phyloP scores from a whole-genome alignment of 2,888 invertebrate genomes.

The Monochamus alternatus region DNA sequence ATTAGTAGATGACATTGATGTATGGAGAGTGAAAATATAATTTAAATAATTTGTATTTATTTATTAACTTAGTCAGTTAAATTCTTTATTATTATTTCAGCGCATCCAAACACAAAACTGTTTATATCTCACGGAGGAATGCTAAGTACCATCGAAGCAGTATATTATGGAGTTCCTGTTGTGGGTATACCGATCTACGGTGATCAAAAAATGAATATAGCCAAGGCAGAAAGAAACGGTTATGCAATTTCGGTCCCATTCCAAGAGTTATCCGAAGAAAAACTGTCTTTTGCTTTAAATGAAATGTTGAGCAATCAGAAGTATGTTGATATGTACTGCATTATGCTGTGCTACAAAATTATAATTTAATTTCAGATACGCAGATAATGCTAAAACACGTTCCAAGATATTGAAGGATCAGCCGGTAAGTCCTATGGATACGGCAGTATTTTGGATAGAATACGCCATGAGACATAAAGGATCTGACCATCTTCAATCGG shows the following conservation, averaged over 20 bases:
- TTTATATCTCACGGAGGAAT: constrained; percentile 77
- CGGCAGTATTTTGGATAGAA: constrained; percentile 47
- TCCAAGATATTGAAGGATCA: constrained; percentile 42
- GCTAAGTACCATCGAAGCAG: constrained; percentile 74
- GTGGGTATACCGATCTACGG: constrained; percentile 73
- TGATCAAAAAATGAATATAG: constrained; percentile 73
- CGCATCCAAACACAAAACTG: constrained; percentile 73
- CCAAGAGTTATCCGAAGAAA: constrained; percentile 55
- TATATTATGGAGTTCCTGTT: constrained; percentile 71
- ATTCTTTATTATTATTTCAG: constrained; percentile 51
- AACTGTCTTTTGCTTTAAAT: constrained; percentile 49
- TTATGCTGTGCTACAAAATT: background rate
- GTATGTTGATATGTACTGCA: constrained; percentile 46
- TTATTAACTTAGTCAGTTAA: background rate
- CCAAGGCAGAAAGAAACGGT: constrained; percentile 65
- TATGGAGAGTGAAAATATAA: no score
- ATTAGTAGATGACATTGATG: no score
- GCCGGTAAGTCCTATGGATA: constrained; percentile 37
- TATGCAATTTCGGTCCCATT: constrained; percentile 53
- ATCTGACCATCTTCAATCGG: constrained; percentile 42
- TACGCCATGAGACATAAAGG: constrained; percentile 45
- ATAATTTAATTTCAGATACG: constrained; percentile 42
- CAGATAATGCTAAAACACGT: constrained; percentile 25
- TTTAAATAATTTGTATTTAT: no score
- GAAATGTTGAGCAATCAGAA: constrained; percentile 54